A percentile compares a stretch with the other conserved stretches of the same genome.
Conservation (phyloP, 2,797 vertebrate species). For the Acipenser oxyrinchus region DNA sequence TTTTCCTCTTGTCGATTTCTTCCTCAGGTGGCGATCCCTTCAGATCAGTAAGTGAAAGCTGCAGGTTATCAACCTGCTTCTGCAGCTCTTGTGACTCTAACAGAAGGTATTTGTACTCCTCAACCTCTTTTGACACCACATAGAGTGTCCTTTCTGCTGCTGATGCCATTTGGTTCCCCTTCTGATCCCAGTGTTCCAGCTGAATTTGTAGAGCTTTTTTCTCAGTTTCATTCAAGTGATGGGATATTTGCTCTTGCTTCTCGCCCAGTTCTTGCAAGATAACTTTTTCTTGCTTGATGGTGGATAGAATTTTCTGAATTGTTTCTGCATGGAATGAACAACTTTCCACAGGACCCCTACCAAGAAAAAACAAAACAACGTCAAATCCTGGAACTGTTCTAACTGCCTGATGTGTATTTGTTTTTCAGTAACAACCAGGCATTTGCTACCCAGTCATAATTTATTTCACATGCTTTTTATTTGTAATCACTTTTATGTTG, state of each 20-base stretch:
- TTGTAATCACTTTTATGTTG: too few relatives aligned
- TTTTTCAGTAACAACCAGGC: too few relatives aligned
- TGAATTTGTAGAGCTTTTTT: slow-evolving; percentile 50
- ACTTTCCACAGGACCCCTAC: slow-evolving; percentile 63
- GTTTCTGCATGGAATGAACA: slow-evolving; percentile 55
- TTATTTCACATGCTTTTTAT: too few relatives aligned
- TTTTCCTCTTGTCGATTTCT: slow-evolving; percentile 38
- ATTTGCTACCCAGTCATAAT: too few relatives aligned
- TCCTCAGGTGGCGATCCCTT: slow-evolving; percentile 33
- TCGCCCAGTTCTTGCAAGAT: slow-evolving; percentile 59
- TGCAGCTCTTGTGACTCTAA: slow-evolving; percentile 45
- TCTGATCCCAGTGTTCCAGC: slow-evolving; percentile 54
- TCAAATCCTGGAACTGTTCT: too few relatives aligned
- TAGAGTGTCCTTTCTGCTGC: slow-evolving; percentile 52
- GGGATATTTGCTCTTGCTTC: slow-evolving; percentile 46
- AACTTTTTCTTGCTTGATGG: slow-evolving; percentile 54
- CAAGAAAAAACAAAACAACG: slow-evolving; percentile 14
- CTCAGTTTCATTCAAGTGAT: slow-evolving; percentile 55
- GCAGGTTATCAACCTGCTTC: slow-evolving; percentile 44
- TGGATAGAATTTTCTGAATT: slow-evolving; percentile 52
- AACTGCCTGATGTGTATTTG: too few relatives aligned
- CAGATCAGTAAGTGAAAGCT: slow-evolving; percentile 28
- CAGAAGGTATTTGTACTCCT: slow-evolving; percentile 54
- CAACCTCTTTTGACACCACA: slow-evolving; percentile 41
- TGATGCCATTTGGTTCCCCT: slow-evolving; percentile 62